phyloP scores from a whole-genome alignment of 1,140 invertebrate species.

The Drosophila pectinifera region DNA sequence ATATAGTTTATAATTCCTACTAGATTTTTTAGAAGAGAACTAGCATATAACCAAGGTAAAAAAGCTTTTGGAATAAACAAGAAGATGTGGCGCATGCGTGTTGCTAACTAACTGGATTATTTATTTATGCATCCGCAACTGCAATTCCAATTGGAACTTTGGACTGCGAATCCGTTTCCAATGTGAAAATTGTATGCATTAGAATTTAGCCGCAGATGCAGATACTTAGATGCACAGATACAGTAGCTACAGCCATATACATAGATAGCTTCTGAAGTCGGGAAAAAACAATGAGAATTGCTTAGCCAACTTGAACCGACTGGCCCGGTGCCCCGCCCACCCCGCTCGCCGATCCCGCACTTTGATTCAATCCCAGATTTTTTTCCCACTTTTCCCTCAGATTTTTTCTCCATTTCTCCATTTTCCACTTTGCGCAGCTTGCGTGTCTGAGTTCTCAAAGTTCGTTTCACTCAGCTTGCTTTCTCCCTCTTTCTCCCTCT shows the following conservation, averaged over 20 bases:
- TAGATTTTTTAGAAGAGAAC: not conserved
- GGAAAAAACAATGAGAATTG: constrained; percentile 49
- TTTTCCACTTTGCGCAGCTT: constrained; percentile 11
- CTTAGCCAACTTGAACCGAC: constrained; percentile 68
- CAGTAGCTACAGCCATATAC: constrained; percentile 11
- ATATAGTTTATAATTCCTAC: no score
- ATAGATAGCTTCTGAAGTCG: constrained; percentile 4
- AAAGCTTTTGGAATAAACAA: not conserved
- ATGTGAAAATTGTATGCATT: constrained; percentile 64
- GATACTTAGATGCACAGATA: constrained; percentile 8
- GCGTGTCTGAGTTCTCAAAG: constrained; percentile 62
- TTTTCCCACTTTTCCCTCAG: constrained; percentile 2
- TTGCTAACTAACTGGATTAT: constrained; percentile 41
- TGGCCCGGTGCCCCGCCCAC: constrained; percentile 14
- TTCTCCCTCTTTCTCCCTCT: constrained; percentile 15
- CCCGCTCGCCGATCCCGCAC: not conserved
- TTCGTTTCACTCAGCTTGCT: constrained; percentile 56
- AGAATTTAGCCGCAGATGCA: constrained; percentile 30
- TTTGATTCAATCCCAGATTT: constrained; percentile 27
- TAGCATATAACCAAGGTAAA: not conserved
- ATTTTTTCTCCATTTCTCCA: constrained; percentile 1
- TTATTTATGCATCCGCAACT: constrained; percentile 37
- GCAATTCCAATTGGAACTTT: constrained; percentile 31
- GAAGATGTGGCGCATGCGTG: constrained; percentile 48
- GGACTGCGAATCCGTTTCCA: constrained; percentile 56